Evolutionary conservation across 2,113 vertebrate genomes (phyloP).

Genomic region (Noctilio leporinus): DNA sequence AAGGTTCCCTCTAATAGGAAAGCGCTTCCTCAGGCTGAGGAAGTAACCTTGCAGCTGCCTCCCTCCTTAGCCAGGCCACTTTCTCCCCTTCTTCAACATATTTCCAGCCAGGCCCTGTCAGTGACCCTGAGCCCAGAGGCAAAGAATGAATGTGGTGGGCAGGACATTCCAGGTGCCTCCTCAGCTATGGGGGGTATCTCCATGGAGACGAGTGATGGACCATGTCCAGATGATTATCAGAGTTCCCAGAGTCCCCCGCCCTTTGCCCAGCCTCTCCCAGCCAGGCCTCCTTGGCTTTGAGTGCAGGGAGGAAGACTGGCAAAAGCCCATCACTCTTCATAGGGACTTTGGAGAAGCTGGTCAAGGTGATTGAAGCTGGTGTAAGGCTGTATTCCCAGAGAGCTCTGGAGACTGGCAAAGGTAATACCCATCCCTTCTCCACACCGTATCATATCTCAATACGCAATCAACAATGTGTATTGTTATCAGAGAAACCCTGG

Average conservation of each 20-base stretch:
- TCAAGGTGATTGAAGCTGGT: background rate
- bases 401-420: background rate
- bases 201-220: slow-evolving; percentile 9
- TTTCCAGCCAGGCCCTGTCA: slow-evolving; percentile 17
- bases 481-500: no score
- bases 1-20: background rate
- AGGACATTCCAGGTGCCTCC: slow-evolving; percentile 17
- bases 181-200: background rate
- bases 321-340: background rate
- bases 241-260: background rate
- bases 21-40: background rate
- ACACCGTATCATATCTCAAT: background rate
- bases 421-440: background rate
- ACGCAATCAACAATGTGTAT: no score
- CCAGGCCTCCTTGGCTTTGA: background rate
- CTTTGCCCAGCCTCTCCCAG: background rate
- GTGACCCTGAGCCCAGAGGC: background rate
- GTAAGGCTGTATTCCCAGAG: background rate
- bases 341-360: background rate
- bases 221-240: slow-evolving; percentile 56
- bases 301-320: background rate
- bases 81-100: background rate
- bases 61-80: background rate
- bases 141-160: background rate
- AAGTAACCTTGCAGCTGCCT: background rate